Evolutionary conservation across 2,888 invertebrate species (phyloP).

Genomic region (Euplexia lucipara): DNA sequence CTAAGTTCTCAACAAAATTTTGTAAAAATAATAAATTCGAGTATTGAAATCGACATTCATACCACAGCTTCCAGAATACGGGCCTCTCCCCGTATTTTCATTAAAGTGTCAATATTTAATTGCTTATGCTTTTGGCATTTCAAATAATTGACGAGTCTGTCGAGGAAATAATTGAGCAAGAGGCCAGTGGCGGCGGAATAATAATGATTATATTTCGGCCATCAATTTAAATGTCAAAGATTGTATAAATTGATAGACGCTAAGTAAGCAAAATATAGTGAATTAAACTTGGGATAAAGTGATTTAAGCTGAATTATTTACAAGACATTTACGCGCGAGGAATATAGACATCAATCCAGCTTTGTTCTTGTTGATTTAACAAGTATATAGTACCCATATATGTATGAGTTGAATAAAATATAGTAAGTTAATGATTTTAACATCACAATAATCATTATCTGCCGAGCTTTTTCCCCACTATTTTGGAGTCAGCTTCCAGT

Average conservation of each 20-base stretch:
- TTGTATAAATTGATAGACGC: conserved; percentile 26
- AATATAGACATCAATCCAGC: conserved; percentile 18
- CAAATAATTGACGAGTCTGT: conserved; percentile 32
- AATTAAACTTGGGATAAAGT: conserved; percentile 22
- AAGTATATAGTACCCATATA: background rate
- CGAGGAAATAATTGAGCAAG: conserved; percentile 43
- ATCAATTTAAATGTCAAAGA: conserved; percentile 60
- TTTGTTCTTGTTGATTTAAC: background rate
- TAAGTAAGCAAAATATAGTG: conserved; percentile 13
- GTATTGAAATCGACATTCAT: conserved; percentile 3
- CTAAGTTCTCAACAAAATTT: background rate
- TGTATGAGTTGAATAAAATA: background rate
- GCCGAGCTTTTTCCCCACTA: too few relatives aligned
- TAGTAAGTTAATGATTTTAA: too few relatives aligned
- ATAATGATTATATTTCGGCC: conserved; percentile 45
- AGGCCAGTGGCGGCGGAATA: conserved; percentile 30
- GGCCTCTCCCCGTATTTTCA: conserved; percentile 7
- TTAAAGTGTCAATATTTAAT: conserved; percentile 31
- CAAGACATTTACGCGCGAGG: background rate
- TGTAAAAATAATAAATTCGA: background rate
- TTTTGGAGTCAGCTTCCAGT: too few relatives aligned
- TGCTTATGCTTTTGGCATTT: conserved; percentile 28
- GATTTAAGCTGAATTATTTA: conserved; percentile 10
- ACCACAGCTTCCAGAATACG: background rate
- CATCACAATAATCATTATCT: too few relatives aligned